Base-by-base conservation (phyloP, 2,113 vertebrate species). In the Brachyhypopomus gauderio region DNA sequence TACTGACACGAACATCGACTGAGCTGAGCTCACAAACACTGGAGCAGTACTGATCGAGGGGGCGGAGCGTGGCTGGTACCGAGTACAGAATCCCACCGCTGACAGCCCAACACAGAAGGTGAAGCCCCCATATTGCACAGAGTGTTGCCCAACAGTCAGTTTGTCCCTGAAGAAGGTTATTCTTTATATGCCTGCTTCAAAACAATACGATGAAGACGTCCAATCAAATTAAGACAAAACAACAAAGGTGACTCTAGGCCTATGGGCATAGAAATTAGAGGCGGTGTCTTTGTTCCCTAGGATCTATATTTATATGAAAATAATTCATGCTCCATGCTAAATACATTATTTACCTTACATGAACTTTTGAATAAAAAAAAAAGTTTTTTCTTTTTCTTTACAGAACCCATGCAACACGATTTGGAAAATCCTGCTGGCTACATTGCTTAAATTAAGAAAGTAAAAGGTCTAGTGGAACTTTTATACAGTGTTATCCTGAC, bases 311-410 rank as follows among this genome's bases (percentile, higher is more conserved):
- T 96, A 95, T 96, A 96, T 95, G 96, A 96, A 96, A 96, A 96
- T 96, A 96, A 96, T 95, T 94, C 95, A 96, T 96, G 96, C 96
- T 95, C 94, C 96, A 96, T 96, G 96, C 96, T 96, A 96, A 96
- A 96, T 96, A 96, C 95, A 95, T 94, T 95, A 95, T 96, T 96
- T 96, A 96, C 95, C 95, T 95, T 96, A 96, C 95, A 95, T 95
- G 94, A 95, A 95, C 92, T 95, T 92, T 78, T 76, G 91, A 95
- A 92, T 95, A 82, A 74, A 94, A 92, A 93, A 93, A 87, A 87
- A 89, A 82, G 87, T 92, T 79, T 93, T 88, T 85, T 85, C 45
- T 90, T 89, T 86, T 86, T 91, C 87, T 93, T 92, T 90, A 93
- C 92, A 92, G 93, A 95, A 95, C 94, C 95, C 94, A 95, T 96